Evolutionary conservation across 2,113 vertebrate species (phyloP).

Genomic region (Cinclus cinclus): DNA sequence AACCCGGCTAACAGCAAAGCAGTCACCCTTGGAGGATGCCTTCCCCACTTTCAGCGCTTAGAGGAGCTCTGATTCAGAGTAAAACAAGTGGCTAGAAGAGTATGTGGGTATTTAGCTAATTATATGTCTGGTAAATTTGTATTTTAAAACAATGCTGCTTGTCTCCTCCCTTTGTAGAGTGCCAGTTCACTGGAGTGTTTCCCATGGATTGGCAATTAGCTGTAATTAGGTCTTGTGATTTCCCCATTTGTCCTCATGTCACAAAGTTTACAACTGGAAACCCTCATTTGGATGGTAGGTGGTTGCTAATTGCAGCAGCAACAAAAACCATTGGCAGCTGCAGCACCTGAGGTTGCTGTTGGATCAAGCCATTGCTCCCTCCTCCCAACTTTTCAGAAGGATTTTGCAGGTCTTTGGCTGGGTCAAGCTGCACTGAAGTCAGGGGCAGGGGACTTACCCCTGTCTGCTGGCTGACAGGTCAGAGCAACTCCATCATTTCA

Average conservation of each 20-base stretch:
- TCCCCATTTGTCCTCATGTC: conserved; percentile 72
- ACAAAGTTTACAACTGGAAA: conserved; percentile 65
- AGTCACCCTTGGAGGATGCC: not conserved
- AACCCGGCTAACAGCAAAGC: not conserved
- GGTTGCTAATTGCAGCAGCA: conserved; percentile 59
- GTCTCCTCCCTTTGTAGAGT: conserved; percentile 70
- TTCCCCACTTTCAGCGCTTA: not conserved
- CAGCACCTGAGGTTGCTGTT: conserved; percentile 8
- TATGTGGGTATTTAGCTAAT: conserved; percentile 70
- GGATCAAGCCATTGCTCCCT: not conserved
- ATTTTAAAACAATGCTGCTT: conserved; percentile 74
- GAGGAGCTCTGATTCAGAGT: conserved; percentile 42
- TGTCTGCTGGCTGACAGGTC: not conserved
- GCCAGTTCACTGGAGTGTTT: conserved; percentile 73
- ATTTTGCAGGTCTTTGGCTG: conserved; percentile 24
- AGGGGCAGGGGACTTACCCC: not conserved
- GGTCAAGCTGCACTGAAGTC: not conserved
- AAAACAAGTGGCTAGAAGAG: conserved; percentile 57
- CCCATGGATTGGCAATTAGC: conserved; percentile 72
- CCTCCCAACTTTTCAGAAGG: conserved; percentile 31
- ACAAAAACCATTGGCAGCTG: conserved; percentile 61
- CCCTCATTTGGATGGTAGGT: conserved; percentile 46
- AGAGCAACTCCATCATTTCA: not conserved
- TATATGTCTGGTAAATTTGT: conserved; percentile 60
- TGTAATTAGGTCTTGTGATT: conserved; percentile 72